Percentiles rank a stretch among this genome's conserved stretches.
Conservation (phyloP, 2,797 vertebrate genomes). For the Cuculus canorus region DNA sequence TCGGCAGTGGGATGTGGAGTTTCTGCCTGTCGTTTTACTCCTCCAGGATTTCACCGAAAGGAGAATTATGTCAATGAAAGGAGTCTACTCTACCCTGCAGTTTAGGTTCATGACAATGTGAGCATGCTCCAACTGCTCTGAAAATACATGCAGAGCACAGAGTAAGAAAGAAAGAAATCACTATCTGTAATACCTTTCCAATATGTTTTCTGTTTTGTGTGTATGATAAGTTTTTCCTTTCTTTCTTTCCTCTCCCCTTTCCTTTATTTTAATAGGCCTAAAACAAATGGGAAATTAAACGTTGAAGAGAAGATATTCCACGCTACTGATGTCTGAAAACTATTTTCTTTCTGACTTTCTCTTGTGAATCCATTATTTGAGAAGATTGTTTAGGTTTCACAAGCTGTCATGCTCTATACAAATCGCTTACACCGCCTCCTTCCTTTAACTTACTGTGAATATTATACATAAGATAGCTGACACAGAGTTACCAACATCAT, state of each 20-base stretch:
- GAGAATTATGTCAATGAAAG: background rate
- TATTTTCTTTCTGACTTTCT: slow-evolving; percentile 47
- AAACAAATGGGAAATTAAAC: slow-evolving; percentile 67
- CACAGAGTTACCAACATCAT: slow-evolving; percentile 26
- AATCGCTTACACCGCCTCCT: background rate
- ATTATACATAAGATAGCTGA: background rate
- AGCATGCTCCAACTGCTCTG: background rate
- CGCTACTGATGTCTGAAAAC: background rate
- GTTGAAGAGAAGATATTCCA: slow-evolving; percentile 48
- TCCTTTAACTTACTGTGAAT: slow-evolving; percentile 19
- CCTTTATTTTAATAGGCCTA: background rate
- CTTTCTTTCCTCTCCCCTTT: background rate
- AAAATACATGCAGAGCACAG: background rate
- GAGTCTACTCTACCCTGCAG: background rate
- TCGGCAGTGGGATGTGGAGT: background rate
- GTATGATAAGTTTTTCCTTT: background rate
- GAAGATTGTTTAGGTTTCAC: slow-evolving; percentile 48
- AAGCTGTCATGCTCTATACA: background rate
- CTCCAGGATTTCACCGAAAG: background rate
- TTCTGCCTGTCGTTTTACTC: slow-evolving; percentile 2
- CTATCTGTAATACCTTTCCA: background rate
- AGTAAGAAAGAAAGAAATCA: background rate
- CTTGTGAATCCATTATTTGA: slow-evolving; percentile 64
- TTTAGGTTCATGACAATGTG: background rate
- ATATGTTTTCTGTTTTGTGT: background rate